Base-by-base conservation (phyloP, 2,113 vertebrate genomes). In the Hypanus sabinus region DNA sequence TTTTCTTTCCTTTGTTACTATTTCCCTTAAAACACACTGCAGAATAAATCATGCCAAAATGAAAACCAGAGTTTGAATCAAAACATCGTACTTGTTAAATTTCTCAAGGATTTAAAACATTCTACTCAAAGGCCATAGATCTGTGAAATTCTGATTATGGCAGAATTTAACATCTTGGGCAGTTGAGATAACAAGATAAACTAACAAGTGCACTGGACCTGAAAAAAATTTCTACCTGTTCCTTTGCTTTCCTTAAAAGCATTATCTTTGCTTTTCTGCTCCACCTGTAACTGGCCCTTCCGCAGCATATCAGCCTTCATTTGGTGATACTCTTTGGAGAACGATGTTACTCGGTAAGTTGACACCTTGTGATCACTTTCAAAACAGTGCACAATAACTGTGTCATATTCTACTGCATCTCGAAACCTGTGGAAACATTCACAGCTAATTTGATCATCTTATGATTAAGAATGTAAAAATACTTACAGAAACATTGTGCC, bases 361-460 rank as follows among this genome's bases (percentile, higher is more conserved):
- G 97, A 96, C 88, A 99, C 94, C 94, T 96, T 96, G 95, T 98
- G 97, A 60, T 95, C 94, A 73, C 96, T 98, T 94, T 95, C 81
- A 95, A 98, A 97, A 22, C 98, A 98, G 18, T 95, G 96, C 94
- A 99, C 97, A 1, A 96, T 96, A 88, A 98, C 94, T n/a, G 94
- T 94, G 18, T 97, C 97, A 76, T 94, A 96, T 94, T 97, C 97
- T 94, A 97, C 16, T 2, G 96, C 96, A 93, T 97, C 95, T 33
- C 79, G 95, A 95, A 98, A 98, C 95, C 98, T 99, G 95, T 81
- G 95, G 94, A 95, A 16, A 24, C n/a, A 95, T 73, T 70, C 38
- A 93, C 22, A 93, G 38, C 0, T 93, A 30, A 73, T 3, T 93
- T 46, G 46, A 80, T 60, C 27, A 85, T 68, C 68, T 65, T 36